These are phyloP conservation scores for Syncerus caffer DNA, from an alignment of 2,797 vertebrate species.

Conservation along the genomic window DNA sequence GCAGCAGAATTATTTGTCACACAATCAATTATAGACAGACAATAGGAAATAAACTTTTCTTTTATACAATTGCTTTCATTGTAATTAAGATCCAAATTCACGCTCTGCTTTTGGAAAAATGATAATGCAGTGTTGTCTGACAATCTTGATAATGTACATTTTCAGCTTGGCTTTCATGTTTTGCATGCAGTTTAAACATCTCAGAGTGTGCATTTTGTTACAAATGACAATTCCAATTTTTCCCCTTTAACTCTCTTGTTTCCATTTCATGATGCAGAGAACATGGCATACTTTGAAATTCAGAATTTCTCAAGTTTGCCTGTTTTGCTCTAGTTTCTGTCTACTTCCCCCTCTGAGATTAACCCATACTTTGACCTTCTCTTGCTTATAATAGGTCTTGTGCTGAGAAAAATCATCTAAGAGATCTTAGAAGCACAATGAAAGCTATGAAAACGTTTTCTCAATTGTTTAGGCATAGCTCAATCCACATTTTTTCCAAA, in stretches of 20 bases:
- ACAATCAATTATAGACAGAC: constrained; percentile 73
- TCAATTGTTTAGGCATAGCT: neutral
- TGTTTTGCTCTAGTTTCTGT: neutral
- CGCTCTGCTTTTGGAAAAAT: constrained; percentile 64
- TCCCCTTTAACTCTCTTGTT: constrained; percentile 33
- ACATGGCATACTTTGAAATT: neutral
- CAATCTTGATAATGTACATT: constrained; percentile 64
- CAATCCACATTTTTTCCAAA: constrained; percentile 27
- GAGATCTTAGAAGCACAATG: neutral
- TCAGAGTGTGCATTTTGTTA: constrained; percentile 35
- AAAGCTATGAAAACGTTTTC: constrained; percentile 35
- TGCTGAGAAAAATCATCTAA: neutral
- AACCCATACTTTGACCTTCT: constrained; percentile 32
- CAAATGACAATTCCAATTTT: constrained; percentile 49
- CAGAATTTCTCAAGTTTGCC: constrained; percentile 43
- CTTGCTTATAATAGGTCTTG: constrained; percentile 7
- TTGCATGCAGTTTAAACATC: constrained; percentile 27
- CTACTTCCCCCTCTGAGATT: neutral
- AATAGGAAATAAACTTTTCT: constrained; percentile 46
- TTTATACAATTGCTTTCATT: constrained; percentile 68
- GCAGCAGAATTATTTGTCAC: constrained; percentile 70
- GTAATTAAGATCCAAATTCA: constrained; percentile 68
- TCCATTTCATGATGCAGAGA: constrained; percentile 32
- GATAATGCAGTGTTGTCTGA: constrained; percentile 56
- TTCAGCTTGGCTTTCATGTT: constrained; percentile 38